Percentiles rank a stretch among this genome's conserved stretches.
These are phyloP conservation scores for Heliconius ethilla DNA, from an alignment of 2,888 invertebrate species.

Conservation along the genomic window DNA sequence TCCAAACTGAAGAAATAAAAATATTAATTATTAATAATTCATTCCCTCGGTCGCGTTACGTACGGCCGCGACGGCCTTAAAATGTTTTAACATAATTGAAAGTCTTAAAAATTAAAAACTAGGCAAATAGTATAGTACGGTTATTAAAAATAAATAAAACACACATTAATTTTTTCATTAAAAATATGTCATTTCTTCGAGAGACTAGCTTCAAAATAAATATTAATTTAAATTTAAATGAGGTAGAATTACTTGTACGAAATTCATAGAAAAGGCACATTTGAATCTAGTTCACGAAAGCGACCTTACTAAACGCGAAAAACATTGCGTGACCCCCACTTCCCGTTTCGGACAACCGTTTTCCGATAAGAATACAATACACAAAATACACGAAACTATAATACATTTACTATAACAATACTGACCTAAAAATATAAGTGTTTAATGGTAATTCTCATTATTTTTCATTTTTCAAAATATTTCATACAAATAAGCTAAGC, in stretches of 20 bases:
- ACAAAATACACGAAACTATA: constrained; percentile 15
- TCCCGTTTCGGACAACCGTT: constrained; percentile 42
- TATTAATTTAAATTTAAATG: background rate
- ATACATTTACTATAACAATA: background rate
- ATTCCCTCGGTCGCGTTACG: too few species aligned
- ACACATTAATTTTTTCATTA: too few species aligned
- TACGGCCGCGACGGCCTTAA: too few species aligned
- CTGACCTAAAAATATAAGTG: constrained; percentile 34
- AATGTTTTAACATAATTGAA: background rate
- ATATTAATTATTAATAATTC: too few species aligned
- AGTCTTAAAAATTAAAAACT: background rate
- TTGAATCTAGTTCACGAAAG: constrained; percentile 21
- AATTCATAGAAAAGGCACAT: background rate
- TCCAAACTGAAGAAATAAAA: too few species aligned
- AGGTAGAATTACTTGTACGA: background rate
- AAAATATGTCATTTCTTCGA: too few species aligned
- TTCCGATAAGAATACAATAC: constrained; percentile 39
- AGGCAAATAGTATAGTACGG: too few species aligned
- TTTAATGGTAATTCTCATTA: background rate
- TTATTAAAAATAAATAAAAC: too few species aligned
- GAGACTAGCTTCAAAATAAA: background rate
- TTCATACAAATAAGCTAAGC: background rate
- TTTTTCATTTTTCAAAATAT: background rate
- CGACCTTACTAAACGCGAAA: constrained; percentile 26
- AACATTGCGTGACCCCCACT: constrained; percentile 44